Percentiles rank a stretch among this genome's conserved stretches.
Conservation (phyloP, 2,888 invertebrate species). For the Leptogaster cylindrica region DNA sequence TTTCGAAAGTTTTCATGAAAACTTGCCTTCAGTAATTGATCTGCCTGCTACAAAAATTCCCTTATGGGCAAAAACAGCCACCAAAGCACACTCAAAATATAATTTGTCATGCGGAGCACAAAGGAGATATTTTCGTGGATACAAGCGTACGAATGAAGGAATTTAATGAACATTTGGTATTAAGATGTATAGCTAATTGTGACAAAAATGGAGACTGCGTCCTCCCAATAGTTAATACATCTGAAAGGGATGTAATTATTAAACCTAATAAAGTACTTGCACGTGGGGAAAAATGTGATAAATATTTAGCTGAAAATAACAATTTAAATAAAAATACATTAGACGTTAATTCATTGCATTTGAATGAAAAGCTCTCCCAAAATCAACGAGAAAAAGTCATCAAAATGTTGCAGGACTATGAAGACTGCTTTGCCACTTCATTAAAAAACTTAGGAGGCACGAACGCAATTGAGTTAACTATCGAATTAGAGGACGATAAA, state of each 20-base stretch:
- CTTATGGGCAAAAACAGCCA: background rate
- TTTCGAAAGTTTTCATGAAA: background rate
- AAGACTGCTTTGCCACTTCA: background rate
- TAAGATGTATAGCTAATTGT: background rate
- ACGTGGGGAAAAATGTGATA: background rate
- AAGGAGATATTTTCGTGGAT: background rate
- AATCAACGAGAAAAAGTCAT: background rate
- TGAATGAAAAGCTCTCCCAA: background rate
- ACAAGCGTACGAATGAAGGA: background rate
- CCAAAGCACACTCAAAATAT: background rate
- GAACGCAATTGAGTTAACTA: conserved; percentile 22
- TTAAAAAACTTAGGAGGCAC: conserved; percentile 44
- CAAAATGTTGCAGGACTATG: background rate
- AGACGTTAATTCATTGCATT: background rate
- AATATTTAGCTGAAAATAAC: background rate
- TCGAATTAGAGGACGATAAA: conserved; percentile 46
- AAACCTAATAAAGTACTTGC: background rate
- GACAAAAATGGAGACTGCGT: background rate
- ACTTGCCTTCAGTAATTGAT: background rate
- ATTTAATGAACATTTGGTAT: background rate
- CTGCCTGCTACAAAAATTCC: background rate
- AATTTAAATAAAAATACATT: conserved; percentile 47
- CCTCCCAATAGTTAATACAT: background rate
- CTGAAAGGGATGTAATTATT: background rate
- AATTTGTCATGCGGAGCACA: background rate